Conservation (phyloP, 2,888 invertebrate genomes). For the Esperia sulphurella region DNA sequence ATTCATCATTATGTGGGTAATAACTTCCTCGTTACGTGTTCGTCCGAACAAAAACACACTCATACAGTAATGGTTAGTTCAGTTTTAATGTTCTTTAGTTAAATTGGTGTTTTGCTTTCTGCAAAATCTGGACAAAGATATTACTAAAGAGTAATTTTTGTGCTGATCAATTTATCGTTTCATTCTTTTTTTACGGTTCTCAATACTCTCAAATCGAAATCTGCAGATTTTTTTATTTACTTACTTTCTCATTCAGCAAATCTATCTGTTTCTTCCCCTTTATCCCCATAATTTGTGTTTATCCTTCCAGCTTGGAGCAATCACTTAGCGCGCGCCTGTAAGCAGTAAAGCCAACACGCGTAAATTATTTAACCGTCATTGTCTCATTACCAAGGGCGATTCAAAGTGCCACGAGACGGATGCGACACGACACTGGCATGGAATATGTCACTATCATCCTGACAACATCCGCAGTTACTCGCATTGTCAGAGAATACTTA, state of each 20-base stretch:
- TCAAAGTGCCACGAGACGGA: not conserved
- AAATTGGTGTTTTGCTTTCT: too few relatives aligned
- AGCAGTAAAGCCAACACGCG: conserved; percentile 34
- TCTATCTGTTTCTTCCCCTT: conserved; percentile 13
- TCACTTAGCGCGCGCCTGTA: conserved; percentile 31
- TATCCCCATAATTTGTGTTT: conserved; percentile 31
- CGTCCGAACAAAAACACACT: too few relatives aligned
- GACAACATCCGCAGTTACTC: too few relatives aligned
- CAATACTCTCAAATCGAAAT: not conserved
- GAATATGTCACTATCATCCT: too few relatives aligned
- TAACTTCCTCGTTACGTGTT: too few relatives aligned
- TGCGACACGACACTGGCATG: not conserved
- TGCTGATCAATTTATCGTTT: not conserved
- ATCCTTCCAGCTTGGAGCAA: conserved; percentile 32
- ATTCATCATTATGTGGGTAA: too few relatives aligned
- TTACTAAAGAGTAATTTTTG: too few relatives aligned
- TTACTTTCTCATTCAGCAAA: conserved; percentile 4
- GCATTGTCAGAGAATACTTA: too few relatives aligned
- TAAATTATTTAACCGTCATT: conserved; percentile 40
- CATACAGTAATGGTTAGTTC: too few relatives aligned
- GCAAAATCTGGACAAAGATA: too few relatives aligned
- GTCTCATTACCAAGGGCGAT: conserved; percentile 26
- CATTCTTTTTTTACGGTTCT: not conserved
- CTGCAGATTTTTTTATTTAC: not conserved
- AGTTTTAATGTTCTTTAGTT: too few relatives aligned